A percentile compares a stretch with the other conserved stretches of the same genome.
These are phyloP conservation scores for Sebastolobus alascanus DNA, from an alignment of 2,797 vertebrate genomes.

Conservation along the genomic window DNA sequence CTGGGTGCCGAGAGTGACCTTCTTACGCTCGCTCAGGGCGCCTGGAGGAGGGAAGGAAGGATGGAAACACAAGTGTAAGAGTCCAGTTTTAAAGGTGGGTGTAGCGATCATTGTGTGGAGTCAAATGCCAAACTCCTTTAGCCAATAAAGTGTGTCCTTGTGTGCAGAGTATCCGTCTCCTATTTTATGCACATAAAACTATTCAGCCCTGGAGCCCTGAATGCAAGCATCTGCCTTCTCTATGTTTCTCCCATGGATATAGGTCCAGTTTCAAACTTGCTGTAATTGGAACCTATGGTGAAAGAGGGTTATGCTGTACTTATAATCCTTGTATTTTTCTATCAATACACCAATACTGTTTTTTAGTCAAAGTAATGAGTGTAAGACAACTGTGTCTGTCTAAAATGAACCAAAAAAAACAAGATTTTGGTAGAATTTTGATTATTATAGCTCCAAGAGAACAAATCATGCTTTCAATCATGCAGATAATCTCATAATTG, in stretches of 20 bases:
- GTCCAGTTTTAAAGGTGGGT: neutral
- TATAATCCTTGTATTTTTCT: no score
- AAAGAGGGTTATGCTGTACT: no score
- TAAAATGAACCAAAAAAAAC: no score
- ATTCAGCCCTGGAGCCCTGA: neutral
- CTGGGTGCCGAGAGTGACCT: slow-evolving; percentile 98
- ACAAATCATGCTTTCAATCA: no score
- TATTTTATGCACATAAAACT: neutral
- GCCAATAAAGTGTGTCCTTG: slow-evolving; percentile 22
- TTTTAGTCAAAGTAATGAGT: no score
- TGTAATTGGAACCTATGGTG: no score
- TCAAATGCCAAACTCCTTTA: neutral
- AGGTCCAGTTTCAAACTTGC: no score
- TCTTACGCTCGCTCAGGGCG: slow-evolving; percentile 94
- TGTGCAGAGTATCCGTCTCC: neutral
- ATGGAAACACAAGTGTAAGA: slow-evolving; percentile 8
- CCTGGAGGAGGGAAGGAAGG: slow-evolving; percentile 78
- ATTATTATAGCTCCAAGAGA: no score
- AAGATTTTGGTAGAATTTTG: no score
- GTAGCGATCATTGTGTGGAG: slow-evolving; percentile 2
- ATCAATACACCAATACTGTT: no score
- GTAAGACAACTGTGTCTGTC: no score
- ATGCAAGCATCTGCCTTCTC: neutral
- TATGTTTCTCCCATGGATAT: neutral
- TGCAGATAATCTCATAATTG: no score